These are phyloP conservation scores for Avahi laniger DNA, from an alignment of 2,797 vertebrate genomes.

Conservation along the genomic window DNA sequence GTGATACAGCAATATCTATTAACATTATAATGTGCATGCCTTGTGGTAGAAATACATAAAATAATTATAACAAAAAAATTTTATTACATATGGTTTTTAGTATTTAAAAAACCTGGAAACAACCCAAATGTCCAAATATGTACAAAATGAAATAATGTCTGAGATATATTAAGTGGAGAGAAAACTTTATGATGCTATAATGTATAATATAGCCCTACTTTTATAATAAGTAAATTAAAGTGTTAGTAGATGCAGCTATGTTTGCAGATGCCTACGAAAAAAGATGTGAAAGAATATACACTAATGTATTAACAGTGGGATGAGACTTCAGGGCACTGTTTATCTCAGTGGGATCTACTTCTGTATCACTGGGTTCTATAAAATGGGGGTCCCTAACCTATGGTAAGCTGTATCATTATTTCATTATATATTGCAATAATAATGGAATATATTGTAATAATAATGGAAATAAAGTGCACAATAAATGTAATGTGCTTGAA, in stretches of 20 bases:
- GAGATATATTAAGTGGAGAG: not conserved
- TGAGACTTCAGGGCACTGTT: not conserved
- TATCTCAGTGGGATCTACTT: not conserved
- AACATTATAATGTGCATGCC: not conserved
- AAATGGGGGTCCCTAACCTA: not conserved
- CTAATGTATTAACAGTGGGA: not conserved
- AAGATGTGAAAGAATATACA: not conserved
- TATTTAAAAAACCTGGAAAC: not conserved
- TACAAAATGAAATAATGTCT: not conserved
- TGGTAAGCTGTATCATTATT: too few species aligned
- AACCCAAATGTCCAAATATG: not conserved
- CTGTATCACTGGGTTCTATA: not conserved
- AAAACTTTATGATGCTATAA: not conserved
- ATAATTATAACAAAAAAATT: not conserved
- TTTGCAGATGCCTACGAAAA: not conserved
- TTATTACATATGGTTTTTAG: not conserved
- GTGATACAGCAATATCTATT: not conserved
- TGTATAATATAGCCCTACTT: not conserved
- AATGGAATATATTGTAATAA: too few species aligned
- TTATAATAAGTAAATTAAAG: not conserved
- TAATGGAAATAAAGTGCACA: too few species aligned
- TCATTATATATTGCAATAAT: too few species aligned
- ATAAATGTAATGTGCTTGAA: too few species aligned
- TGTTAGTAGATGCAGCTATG: not conserved
- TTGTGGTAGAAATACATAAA: not conserved